Percentiles rank a stretch among this genome's conserved stretches.
These are phyloP conservation scores for Eupithecia subfuscata DNA, from an alignment of 2,888 invertebrate species.

Conservation along the genomic window DNA sequence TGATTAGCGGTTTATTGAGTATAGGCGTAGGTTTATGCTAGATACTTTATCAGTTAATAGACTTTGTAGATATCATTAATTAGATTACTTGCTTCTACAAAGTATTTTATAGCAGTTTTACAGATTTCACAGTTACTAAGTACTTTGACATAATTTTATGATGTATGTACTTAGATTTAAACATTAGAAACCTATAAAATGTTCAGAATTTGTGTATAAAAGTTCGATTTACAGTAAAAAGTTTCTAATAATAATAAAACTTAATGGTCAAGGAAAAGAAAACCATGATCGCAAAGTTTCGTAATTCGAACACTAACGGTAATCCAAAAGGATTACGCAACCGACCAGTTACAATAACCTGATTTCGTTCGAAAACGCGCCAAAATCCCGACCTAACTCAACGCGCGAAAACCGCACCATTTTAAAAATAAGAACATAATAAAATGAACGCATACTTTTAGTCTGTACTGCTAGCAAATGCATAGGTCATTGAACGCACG, in stretches of 20 bases:
- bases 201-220: not conserved
- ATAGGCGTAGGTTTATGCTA: not conserved
- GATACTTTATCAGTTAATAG: constrained; percentile 2
- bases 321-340: constrained; percentile 51
- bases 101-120: constrained; percentile 15
- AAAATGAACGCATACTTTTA: constrained; percentile 84
- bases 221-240: not conserved
- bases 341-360: constrained; percentile 54
- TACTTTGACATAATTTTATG: constrained; percentile 2
- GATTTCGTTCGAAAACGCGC: constrained; percentile 42
- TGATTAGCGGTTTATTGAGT: not conserved
- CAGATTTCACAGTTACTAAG: constrained; percentile 3
- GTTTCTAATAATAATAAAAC: not conserved
- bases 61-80: constrained; percentile 1
- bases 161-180: not conserved
- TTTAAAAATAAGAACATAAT: constrained; percentile 84
- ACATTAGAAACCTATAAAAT: not conserved
- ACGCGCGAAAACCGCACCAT: constrained; percentile 75
- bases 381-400: constrained; percentile 76
- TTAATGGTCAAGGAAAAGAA: not conserved
- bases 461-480: constrained; percentile 82
- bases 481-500: constrained; percentile 80
- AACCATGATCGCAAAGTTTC: constrained; percentile 32
- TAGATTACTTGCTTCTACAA: constrained; percentile 6
- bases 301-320: constrained; percentile 58